A percentile compares a stretch with the other conserved stretches of the same genome.
Conservation (phyloP, 2,113 vertebrate species). For the Gobiocypris rarus region DNA sequence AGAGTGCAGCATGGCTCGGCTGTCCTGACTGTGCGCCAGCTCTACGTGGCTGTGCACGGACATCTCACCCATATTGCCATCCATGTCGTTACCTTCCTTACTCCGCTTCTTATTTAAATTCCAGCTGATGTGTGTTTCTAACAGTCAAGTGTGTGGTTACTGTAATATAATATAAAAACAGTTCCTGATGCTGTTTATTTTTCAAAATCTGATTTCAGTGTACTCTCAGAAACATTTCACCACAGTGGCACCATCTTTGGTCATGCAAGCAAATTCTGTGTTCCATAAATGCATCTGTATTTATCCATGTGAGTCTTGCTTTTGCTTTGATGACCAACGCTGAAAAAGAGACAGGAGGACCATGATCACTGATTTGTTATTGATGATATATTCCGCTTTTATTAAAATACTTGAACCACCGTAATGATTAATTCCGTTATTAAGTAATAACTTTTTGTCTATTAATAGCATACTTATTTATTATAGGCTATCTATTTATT, state of each 20-base stretch:
- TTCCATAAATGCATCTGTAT: slow-evolving; percentile 41
- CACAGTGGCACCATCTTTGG: slow-evolving; percentile 36
- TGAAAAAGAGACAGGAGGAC: slow-evolving; percentile 49
- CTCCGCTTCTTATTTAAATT: neutral
- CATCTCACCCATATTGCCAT: slow-evolving; percentile 79
- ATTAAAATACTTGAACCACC: slow-evolving; percentile 9
- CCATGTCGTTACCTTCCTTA: slow-evolving; percentile 65
- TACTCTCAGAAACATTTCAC: slow-evolving; percentile 38
- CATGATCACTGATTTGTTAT: slow-evolving; percentile 51
- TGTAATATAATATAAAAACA: neutral
- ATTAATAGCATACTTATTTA: neutral
- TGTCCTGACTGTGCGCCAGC: slow-evolving; percentile 77
- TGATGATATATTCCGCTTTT: slow-evolving; percentile 34
- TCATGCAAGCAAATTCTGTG: slow-evolving; percentile 22
- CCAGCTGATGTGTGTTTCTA: slow-evolving; percentile 1
- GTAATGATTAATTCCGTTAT: neutral
- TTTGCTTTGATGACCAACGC: slow-evolving; percentile 28
- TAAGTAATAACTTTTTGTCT: neutral
- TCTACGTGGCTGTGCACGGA: slow-evolving; percentile 79
- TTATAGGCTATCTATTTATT: neutral
- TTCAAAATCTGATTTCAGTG: slow-evolving; percentile 31
- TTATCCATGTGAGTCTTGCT: slow-evolving; percentile 20
- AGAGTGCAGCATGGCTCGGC: slow-evolving; percentile 77
- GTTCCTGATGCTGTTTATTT: slow-evolving; percentile 29
- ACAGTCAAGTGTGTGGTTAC: neutral